phyloP scores from a whole-genome alignment of 2,113 vertebrate species.

The Tinamus guttatus region DNA sequence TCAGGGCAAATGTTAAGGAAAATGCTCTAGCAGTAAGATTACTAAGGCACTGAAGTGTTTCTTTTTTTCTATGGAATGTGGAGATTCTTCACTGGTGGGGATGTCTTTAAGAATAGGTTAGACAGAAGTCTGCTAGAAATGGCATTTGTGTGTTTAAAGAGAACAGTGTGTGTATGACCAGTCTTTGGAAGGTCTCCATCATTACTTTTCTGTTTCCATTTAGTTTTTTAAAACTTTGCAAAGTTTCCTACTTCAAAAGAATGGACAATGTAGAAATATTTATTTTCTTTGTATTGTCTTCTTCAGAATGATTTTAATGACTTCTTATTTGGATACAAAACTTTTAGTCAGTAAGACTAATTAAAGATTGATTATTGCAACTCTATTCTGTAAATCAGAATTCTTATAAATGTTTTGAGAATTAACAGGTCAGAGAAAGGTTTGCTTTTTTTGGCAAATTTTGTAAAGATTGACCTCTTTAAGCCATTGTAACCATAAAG shows the following conservation, averaged over 20 bases:
- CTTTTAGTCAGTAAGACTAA: neutral
- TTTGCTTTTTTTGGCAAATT: neutral
- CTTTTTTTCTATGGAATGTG: neutral
- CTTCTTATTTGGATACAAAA: neutral
- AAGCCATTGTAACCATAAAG: neutral
- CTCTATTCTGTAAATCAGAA: neutral
- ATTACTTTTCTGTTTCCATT: neutral
- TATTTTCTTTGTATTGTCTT: neutral
- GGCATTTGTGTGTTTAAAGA: neutral
- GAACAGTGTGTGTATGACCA: neutral
- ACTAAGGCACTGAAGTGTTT: neutral
- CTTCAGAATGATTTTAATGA: neutral
- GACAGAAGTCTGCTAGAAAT: neutral
- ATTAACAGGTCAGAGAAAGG: neutral
- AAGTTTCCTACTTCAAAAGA: neutral
- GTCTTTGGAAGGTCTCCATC: neutral
- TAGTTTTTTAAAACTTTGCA: neutral
- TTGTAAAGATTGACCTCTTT: neutral
- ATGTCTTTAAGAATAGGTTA: neutral
- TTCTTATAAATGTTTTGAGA: neutral
- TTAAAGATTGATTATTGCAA: neutral
- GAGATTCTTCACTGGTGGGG: neutral
- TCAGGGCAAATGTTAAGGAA: neutral
- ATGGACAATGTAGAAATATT: neutral
- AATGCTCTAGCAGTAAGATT: neutral